A percentile compares a stretch with the other conserved stretches of the same genome.
Conservation (phyloP, 2,113 vertebrate genomes). For the Menura novaehollandiae region DNA sequence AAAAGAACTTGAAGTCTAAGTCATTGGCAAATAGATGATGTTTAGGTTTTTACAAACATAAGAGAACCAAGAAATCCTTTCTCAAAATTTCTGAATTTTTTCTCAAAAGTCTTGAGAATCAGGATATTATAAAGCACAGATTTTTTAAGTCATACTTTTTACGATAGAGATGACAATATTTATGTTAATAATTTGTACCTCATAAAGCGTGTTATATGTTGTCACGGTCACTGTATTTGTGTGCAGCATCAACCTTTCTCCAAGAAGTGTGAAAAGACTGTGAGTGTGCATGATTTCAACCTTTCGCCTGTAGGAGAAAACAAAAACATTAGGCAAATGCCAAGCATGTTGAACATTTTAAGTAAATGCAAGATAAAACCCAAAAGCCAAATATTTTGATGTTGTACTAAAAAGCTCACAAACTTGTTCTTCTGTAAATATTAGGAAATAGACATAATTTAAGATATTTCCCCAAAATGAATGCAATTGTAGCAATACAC, state of each 20-base stretch:
- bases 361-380: background rate
- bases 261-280: conserved; percentile 94
- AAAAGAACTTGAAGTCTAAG: background rate
- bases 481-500: background rate
- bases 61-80: background rate
- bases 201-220: conserved; percentile 94
- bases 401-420: background rate
- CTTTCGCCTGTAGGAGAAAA: conserved; percentile 81
- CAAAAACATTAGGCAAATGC: background rate
- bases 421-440: background rate
- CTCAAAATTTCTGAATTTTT: background rate
- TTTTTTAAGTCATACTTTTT: background rate
- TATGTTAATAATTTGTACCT: conserved; percentile 74
- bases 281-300: conserved; percentile 99
- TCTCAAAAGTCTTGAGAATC: background rate
- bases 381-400: background rate
- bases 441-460: background rate
- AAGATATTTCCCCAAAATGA: background rate
- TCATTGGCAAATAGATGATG: background rate
- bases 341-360: background rate
- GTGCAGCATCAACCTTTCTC: conserved; percentile 91
- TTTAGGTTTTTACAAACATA: background rate
- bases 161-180: background rate
- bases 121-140: background rate
- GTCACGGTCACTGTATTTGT: conserved; percentile 90